Conservation (phyloP, 2,888 invertebrate species). For the Tenthredo mesomela region DNA sequence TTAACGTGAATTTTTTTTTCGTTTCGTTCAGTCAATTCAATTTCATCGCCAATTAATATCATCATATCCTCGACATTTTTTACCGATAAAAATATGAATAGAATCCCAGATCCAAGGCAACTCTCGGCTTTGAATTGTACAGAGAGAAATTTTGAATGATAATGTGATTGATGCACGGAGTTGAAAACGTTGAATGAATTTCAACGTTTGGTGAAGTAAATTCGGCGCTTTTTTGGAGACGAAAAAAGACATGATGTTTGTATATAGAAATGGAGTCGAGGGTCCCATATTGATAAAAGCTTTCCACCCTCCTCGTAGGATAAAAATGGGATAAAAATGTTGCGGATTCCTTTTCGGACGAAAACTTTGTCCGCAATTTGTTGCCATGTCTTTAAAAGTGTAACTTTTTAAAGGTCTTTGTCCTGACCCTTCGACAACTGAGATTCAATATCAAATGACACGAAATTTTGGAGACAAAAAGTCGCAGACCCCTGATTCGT, state of each 20-base stretch:
- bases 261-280: not conserved
- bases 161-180: not conserved
- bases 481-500: not conserved
- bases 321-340: not conserved
- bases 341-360: not conserved
- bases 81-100: not conserved
- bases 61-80: not conserved
- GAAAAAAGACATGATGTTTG: not conserved
- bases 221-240: not conserved
- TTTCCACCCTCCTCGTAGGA: not conserved
- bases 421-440: not conserved
- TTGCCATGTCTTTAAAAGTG: not conserved
- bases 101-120: not conserved
- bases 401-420: not conserved
- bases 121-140: not conserved
- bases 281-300: conserved; percentile 3
- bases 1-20: not conserved
- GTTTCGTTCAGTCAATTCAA: not conserved
- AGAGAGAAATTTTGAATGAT: not conserved
- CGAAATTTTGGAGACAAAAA: not conserved
- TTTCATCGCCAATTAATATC: not conserved
- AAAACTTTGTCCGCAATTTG: not conserved
- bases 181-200: not conserved
- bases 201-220: not conserved
- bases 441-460: not conserved